Evolutionary conservation across 2,113 vertebrate genomes (phyloP), one percentile per base, ranked within the genome.

Genomic region (Herpetotheres cachinnans): DNA sequence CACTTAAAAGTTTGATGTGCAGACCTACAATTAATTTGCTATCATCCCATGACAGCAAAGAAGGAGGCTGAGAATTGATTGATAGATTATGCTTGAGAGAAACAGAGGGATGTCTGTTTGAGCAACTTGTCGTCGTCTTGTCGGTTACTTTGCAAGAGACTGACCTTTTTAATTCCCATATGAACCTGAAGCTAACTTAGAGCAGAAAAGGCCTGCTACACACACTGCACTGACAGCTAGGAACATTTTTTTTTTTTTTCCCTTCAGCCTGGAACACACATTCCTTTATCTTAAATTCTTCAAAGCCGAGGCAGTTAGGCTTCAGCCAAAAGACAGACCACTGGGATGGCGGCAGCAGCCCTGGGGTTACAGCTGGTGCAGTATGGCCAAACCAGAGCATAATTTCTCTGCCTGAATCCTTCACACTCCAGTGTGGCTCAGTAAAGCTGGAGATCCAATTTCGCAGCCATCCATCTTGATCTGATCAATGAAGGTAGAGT

Each of bases 141-240:
- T 82, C 3, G 7, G 81, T 66, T 94, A 52, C 81, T 90, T 83
- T 91, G 71, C 86, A 72, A 71, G 38, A 93, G 81, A 58, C 0
- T 91, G 91, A 96, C 89, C 94, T 95, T 97, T 96, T 80, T 73
- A 90, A 95, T 91, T 95, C 84, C 84, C n/a, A 20, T 9, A n/a
- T 25, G 74, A 88, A 82, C 47, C 69, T 70, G n/a, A 91, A 81
- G 58, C 63, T 72, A 94, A 63, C 73, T 90, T 72, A 19, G 5
- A 44, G 73, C 66, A 87, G 74, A 77, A 84, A 77, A 82, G 81
- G n/a, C 47, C 81, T 46, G 83, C 78, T 82, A 77, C 38, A 56
- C 22, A 86, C 34, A 29, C 55, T 32, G 19, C 42, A 66, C 62
- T 81, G 70, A 65, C 66, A 94, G 63, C 32, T 46, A 91, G 20